A percentile compares a stretch with the other conserved stretches of the same genome.
Evolutionary conservation across 2,797 vertebrate species (phyloP).

Genomic region (Tarsius wallacei): DNA sequence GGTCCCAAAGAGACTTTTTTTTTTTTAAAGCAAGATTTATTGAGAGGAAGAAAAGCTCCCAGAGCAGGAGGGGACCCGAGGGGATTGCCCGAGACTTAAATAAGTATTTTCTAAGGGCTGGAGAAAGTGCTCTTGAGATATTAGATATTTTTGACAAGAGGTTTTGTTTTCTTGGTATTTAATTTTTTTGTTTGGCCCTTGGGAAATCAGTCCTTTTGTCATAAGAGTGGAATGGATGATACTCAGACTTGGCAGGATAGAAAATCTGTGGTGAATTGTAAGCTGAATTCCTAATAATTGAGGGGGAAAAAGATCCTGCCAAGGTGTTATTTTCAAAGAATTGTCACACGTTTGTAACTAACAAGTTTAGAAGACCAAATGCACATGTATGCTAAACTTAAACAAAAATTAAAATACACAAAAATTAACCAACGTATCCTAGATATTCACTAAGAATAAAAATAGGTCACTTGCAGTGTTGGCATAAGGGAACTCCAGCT

Average conservation of each 20-base stretch:
- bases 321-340: too few species aligned
- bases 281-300: not conserved
- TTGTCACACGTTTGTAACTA: not conserved
- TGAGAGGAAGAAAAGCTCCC: too few species aligned
- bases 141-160: not conserved
- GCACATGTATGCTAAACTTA: not conserved
- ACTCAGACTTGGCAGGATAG: not conserved
- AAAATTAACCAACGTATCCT: not conserved
- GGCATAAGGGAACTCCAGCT: too few species aligned
- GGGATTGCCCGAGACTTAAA: not conserved
- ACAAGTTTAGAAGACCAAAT: not conserved
- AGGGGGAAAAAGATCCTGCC: not conserved
- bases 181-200: not conserved
- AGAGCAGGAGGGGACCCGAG: too few species aligned
- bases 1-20: not conserved
- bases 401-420: not conserved
- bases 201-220: not conserved
- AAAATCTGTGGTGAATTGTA: not conserved
- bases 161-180: not conserved
- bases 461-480: not conserved
- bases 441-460: not conserved
- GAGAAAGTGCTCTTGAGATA: not conserved
- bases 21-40: too few species aligned
- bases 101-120: not conserved
- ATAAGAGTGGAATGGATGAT: not conserved